Evolutionary conservation across 92 coral and sea anemone species (phyloP), one percentile per base, ranked within the genome.

Genomic region (Siderastrea siderea): DNA sequence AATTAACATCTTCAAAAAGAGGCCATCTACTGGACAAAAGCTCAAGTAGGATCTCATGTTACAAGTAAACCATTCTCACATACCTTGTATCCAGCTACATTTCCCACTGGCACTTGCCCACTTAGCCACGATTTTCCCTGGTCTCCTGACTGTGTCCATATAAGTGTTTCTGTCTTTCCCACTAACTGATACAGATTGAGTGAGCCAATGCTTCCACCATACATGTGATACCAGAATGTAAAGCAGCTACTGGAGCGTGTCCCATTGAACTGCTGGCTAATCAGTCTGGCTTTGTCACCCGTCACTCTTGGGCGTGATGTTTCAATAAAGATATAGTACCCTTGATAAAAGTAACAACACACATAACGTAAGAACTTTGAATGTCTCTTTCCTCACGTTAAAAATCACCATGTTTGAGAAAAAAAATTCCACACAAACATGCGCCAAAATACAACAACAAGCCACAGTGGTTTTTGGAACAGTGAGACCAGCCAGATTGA

Each of bases 161-260:
- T 82, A 83, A 95, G 86, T 4, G 74, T 91, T 65, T 91, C 90
- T 8, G 72, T 69, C 26, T 66, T 78, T 10, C 91, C 88, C 11
- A 84, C 89, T 67, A 70, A 82, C 70, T 98, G 98, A 74, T 95
- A 98, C 45, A 98, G 84, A 77, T 98, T 98, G 47, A 98, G 89
- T 1, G 94, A 64, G 10, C 99, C 99, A 52, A 98, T 94, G 14
- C 79, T 53, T 0, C 2, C 0, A 14, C 99, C 99, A 50, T 84
- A 94, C 99, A 98, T 98, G 87, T 95, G 98, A 68, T 98, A 98
- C 99, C 99, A 98, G 89, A 98, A 98, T 7, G 95, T 94, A 51
- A 95, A 96, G 87, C 99, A 98, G 68, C 73, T 92, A 3, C 59
- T 69, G 2, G 96, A 85, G 49, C 89, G 63, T 57, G 98, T 80